Evolutionary conservation across 2,113 vertebrate genomes (phyloP).

Genomic region (Illadopsis cleaveri): DNA sequence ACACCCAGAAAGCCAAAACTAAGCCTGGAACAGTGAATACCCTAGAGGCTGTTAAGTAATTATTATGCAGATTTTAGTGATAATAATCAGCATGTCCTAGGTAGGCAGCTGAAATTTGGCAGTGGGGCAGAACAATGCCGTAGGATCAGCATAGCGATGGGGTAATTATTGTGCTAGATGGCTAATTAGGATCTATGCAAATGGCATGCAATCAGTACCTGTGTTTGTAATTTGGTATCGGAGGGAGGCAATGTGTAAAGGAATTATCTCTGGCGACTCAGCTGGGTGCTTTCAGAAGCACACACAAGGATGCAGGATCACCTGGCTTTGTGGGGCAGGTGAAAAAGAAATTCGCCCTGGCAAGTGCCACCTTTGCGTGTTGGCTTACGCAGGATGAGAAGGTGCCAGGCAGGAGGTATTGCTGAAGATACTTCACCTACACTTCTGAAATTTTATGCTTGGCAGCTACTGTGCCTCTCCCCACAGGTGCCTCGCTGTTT

Average conservation of each 20-base stretch:
- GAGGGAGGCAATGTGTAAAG: background rate
- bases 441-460: background rate
- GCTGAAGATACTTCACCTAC: background rate
- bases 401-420: background rate
- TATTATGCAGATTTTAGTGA: slow-evolving; percentile 1
- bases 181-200: slow-evolving; percentile 19
- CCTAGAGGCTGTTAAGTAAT: slow-evolving; percentile 15
- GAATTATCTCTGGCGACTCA: background rate
- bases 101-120: background rate
- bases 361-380: background rate
- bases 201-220: background rate
- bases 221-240: background rate
- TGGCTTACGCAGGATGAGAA: background rate
- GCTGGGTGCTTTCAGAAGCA: background rate
- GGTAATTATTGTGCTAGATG: slow-evolving; percentile 6
- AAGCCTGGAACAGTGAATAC: background rate
- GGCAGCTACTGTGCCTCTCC: background rate
- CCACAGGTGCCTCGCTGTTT: background rate
- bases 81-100: background rate
- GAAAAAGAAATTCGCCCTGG: background rate
- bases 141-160: background rate
- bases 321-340: background rate
- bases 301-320: background rate
- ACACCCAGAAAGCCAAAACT: background rate
- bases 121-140: background rate